phyloP scores from a whole-genome alignment of 1,140 invertebrate species.

The Caenorhabditis briggsae region DNA sequence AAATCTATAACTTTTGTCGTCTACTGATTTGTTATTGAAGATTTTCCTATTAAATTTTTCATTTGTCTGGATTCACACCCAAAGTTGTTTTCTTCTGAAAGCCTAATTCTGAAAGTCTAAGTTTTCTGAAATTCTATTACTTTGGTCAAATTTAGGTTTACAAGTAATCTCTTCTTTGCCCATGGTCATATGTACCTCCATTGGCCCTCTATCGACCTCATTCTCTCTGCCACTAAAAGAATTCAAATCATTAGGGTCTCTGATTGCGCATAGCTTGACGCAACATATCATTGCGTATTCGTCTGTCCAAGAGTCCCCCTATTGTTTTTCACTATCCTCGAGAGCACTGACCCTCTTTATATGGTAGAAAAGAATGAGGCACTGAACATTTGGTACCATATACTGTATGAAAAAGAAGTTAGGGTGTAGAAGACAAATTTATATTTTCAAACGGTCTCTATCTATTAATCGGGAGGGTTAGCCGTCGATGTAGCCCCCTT shows the following conservation, averaged over 20 bases:
- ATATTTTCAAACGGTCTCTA: background rate
- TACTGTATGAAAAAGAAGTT: background rate
- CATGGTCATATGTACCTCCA: background rate
- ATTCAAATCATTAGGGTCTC: slow-evolving; percentile 45
- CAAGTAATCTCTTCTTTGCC: no score
- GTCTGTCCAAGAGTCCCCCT: background rate
- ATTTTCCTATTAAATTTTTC: no score
- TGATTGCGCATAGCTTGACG: slow-evolving; percentile 31
- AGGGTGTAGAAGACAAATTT: background rate
- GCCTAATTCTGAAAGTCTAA: no score
- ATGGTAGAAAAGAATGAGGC: no score
- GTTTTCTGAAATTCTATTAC: no score
- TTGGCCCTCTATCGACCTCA: background rate
- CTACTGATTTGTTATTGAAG: no score
- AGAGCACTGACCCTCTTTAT: background rate
- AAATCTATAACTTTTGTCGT: no score
- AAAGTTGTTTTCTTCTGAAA: no score
- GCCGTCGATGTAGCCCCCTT: background rate
- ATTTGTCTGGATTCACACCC: no score
- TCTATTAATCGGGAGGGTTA: slow-evolving; percentile 2
- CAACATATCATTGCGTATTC: slow-evolving; percentile 41
- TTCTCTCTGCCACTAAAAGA: background rate
- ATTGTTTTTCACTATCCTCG: slow-evolving; percentile 40
- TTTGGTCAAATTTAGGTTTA: no score
- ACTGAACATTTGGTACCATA: slow-evolving; percentile 42